A percentile compares a stretch with the other conserved stretches of the same genome.
These are phyloP conservation scores for Toxonevra muliebris DNA, from an alignment of 2,888 invertebrate species.

Conservation along the genomic window DNA sequence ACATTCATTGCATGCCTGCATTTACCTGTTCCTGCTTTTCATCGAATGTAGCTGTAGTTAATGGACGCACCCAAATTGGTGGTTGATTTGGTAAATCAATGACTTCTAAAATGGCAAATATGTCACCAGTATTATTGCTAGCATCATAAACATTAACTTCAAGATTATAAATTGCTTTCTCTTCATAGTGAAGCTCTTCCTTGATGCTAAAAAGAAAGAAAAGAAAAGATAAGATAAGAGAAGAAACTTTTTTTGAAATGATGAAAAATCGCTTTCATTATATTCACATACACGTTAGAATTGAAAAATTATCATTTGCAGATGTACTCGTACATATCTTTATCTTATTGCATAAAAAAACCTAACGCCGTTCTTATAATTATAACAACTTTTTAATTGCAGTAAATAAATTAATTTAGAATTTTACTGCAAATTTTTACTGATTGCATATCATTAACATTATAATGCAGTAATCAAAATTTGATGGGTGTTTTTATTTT, in stretches of 20 bases:
- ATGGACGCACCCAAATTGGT: conserved; percentile 70
- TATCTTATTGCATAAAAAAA: too few species aligned
- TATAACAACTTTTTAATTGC: too few species aligned
- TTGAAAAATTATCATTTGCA: too few species aligned
- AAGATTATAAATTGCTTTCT: conserved; percentile 68
- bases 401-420: too few species aligned
- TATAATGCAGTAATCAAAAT: too few species aligned
- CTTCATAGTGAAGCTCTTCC: conserved; percentile 65
- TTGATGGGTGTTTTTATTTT: too few species aligned
- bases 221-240: not conserved
- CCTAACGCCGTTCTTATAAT: too few species aligned
- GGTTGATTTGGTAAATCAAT: conserved; percentile 69
- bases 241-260: not conserved
- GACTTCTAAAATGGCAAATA: conserved; percentile 69
- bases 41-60: conserved; percentile 68
- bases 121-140: conserved; percentile 50
- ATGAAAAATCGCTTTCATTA: not conserved
- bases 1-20: not conserved
- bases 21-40: conserved; percentile 66
- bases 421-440: too few species aligned
- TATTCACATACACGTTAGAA: not conserved
- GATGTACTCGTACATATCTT: too few species aligned
- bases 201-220: conserved; percentile 33
- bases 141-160: conserved; percentile 68
- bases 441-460: too few species aligned